Percentiles rank a stretch among this genome's conserved stretches.
phyloP scores from a whole-genome alignment of 2,888 invertebrate species.

The Heliconius aoede region DNA sequence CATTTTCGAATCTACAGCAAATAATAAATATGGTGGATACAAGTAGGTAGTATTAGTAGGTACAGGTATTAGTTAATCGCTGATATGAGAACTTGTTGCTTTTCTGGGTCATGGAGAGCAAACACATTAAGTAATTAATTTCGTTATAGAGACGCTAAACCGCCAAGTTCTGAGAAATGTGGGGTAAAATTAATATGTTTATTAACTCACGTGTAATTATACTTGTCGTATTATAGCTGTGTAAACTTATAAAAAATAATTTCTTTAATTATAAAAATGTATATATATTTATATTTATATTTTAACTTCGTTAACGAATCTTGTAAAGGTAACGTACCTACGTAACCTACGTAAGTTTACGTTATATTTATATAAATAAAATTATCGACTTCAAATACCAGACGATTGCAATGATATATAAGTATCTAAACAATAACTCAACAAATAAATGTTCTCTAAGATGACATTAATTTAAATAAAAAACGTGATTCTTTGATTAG shows the following conservation, averaged over 20 bases:
- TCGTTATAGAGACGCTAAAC: conserved; percentile 46
- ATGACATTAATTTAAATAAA: too few relatives aligned
- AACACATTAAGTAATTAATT: conserved; percentile 59
- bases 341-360: too few relatives aligned
- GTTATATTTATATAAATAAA: conserved; percentile 1
- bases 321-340: neutral
- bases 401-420: too few relatives aligned
- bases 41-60: neutral
- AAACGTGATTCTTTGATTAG: too few relatives aligned
- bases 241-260: neutral
- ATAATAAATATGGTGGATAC: neutral
- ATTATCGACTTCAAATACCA: too few relatives aligned
- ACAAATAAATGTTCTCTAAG: too few relatives aligned
- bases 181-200: conserved; percentile 14
- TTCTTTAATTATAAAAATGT: conserved; percentile 9
- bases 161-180: conserved; percentile 35
- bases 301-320: neutral
- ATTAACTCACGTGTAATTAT: conserved; percentile 10
- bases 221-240: neutral
- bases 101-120: conserved; percentile 77
- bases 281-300: too few relatives aligned
- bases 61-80: conserved; percentile 49
- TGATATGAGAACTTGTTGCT: conserved; percentile 66
- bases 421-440: too few relatives aligned
- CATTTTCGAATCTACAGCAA: conserved; percentile 30